Percentiles rank a stretch among this genome's conserved stretches.
phyloP scores from a whole-genome alignment of 2,888 invertebrate species.

The Entomobrya multifasciata region DNA sequence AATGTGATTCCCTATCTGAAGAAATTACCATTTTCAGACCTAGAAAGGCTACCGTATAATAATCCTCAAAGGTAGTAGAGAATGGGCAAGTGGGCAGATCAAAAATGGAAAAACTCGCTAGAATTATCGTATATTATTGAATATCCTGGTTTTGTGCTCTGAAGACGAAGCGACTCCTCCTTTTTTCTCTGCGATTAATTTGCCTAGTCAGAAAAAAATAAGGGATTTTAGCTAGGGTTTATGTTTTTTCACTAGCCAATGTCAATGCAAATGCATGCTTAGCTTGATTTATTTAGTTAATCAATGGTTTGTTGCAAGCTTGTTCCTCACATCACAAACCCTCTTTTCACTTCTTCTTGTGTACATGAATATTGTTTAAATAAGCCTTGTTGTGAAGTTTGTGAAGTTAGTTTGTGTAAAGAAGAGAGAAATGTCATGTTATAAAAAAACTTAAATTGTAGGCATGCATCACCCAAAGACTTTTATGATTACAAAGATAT shows the following conservation, averaged over 20 bases:
- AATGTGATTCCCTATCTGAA: slow-evolving; percentile 66
- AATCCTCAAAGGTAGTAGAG: slow-evolving; percentile 51
- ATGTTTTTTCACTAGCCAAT: slow-evolving; percentile 25
- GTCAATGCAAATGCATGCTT: slow-evolving; percentile 25
- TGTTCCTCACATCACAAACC: not conserved
- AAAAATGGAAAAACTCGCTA: slow-evolving; percentile 55
- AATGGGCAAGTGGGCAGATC: slow-evolving; percentile 63
- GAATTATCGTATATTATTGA: slow-evolving; percentile 60
- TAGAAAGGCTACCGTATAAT: slow-evolving; percentile 67
- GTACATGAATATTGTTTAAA: slow-evolving; percentile 9
- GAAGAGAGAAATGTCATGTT: slow-evolving; percentile 36
- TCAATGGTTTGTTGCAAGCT: slow-evolving; percentile 49
- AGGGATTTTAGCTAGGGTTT: not conserved
- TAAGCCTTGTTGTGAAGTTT: slow-evolving; percentile 25
- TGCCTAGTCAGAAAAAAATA: slow-evolving; percentile 39
- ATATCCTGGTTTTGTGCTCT: slow-evolving; percentile 37
- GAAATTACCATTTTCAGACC: slow-evolving; percentile 67
- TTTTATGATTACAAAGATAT: slow-evolving; percentile 34
- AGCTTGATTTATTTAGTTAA: slow-evolving; percentile 66
- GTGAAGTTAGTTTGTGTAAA: not conserved
- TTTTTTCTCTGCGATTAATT: slow-evolving; percentile 60
- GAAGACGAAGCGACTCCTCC: slow-evolving; percentile 57
- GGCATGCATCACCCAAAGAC: slow-evolving; percentile 33
- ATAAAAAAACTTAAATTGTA: slow-evolving; percentile 31
- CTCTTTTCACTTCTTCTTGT: not conserved